phyloP scores from a whole-genome alignment of 2,113 vertebrate species.

The Urocynchramus pylzowi region DNA sequence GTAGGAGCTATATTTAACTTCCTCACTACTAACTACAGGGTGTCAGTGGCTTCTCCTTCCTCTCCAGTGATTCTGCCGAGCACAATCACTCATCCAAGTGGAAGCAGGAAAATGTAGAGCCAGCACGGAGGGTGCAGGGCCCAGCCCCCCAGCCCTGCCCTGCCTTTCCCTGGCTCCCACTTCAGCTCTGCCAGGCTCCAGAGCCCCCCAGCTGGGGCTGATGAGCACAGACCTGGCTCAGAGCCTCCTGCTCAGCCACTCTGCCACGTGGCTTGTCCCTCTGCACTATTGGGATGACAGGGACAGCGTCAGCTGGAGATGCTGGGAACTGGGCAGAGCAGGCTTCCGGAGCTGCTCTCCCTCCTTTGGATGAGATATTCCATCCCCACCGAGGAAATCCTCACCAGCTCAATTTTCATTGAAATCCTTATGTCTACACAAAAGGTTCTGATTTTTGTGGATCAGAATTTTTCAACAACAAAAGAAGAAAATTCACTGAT shows the following conservation, averaged over 20 bases:
- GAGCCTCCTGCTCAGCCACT: background rate
- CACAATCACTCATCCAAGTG: background rate
- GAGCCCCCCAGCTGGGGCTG: background rate
- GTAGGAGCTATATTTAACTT: conserved; percentile 28
- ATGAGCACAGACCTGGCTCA: background rate
- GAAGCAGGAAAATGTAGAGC: background rate
- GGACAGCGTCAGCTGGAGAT: background rate
- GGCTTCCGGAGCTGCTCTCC: background rate
- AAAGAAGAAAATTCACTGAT: background rate
- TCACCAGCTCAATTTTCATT: background rate
- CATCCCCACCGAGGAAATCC: background rate
- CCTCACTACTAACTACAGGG: conserved; percentile 3
- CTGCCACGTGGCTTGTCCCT: background rate
- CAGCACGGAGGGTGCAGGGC: background rate
- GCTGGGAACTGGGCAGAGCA: background rate
- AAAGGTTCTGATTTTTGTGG: background rate
- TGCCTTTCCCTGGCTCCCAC: background rate
- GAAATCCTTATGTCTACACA: background rate
- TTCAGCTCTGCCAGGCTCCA: background rate
- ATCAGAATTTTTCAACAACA: background rate
- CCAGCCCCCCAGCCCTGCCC: background rate
- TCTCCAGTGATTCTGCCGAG: background rate
- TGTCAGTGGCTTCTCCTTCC: conserved; percentile 15
- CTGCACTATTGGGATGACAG: background rate
- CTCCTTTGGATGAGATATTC: background rate